Evolutionary conservation across 2,888 invertebrate genomes (phyloP), one percentile per base, ranked within the genome.

Genomic region (Plagodis pulveraria): DNA sequence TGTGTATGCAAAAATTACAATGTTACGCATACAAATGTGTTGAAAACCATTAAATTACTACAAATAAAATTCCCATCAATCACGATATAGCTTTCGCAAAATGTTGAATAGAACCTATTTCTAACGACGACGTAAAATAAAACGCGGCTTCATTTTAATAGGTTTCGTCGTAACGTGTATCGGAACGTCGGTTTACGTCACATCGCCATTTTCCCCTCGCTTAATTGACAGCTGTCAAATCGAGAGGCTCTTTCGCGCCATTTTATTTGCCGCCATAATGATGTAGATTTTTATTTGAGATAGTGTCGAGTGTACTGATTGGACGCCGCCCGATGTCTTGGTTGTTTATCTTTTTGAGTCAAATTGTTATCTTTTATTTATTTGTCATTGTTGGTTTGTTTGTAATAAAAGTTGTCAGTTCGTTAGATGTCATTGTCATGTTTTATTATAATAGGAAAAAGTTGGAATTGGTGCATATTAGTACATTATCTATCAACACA

Each of bases 141-240:
- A 56, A 58, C 57, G 56, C 44, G 54, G 56, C 53, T 50, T 46
- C 56, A 49, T 53, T 63, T 59, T 65, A 66, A 66, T 67, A 62
- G 66, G 55, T 58, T 57, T 52, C 61, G 60, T 67, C 67, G 62
- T 71, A 71, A 68, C 70, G 68, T 65, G 68, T 74, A 67, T 78
- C 71, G 72, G 74, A 77, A 72, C 80, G 75, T 78, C 81, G 72
- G 83, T 81, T 83, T 60, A 62, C 65, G 64, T 87, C 85, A 84
- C 72, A 60, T 65, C 65, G 63, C 63, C 71, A 73, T 78, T 56
- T 76, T 76, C 70, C 76, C 78, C 78, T 73, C 75, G 67, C 65
- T 76, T 91, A 92, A 92, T 92, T 92, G 91, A 92, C 91, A 92
- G 86, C 83, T 91, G 91, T 91, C 91, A 91, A 87, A 88, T 78